Evolutionary conservation across 2,113 vertebrate genomes (phyloP).

Genomic region (Aegypius monachus): DNA sequence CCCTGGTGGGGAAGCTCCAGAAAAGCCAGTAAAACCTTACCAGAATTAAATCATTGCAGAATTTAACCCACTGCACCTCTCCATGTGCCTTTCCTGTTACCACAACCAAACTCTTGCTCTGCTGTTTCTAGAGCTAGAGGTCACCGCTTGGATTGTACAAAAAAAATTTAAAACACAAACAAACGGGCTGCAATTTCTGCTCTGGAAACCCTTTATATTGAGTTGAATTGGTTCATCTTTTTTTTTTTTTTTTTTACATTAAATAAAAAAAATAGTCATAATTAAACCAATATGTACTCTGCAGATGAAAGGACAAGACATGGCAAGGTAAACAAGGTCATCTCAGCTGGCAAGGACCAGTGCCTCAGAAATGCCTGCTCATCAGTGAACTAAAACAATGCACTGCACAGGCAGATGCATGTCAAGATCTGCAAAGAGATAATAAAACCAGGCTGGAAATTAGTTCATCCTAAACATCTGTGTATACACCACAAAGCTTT

Average conservation of each 20-base stretch:
- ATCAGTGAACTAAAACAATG: neutral
- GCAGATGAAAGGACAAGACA: neutral
- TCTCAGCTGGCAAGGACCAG: neutral
- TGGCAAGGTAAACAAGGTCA: neutral
- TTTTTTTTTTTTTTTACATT: neutral
- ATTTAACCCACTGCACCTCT: neutral
- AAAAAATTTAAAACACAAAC: neutral
- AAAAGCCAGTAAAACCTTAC: neutral
- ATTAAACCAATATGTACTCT: neutral
- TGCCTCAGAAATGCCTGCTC: neutral
- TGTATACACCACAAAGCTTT: neutral
- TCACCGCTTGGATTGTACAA: neutral
- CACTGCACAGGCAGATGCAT: neutral
- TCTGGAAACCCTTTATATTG: neutral
- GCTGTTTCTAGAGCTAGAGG: neutral
- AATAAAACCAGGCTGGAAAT: neutral
- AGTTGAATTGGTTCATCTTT: accelerated
- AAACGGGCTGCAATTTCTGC: neutral
- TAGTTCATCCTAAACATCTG: neutral
- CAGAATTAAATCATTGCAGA: neutral
- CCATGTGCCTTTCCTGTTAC: neutral
- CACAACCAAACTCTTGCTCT: neutral
- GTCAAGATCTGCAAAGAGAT: neutral
- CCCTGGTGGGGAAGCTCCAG: neutral
- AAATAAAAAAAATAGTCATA: neutral